A percentile compares a stretch with the other conserved stretches of the same genome.
Conservation (phyloP, 1,140 invertebrate species). For the Nasonia longicornis region DNA sequence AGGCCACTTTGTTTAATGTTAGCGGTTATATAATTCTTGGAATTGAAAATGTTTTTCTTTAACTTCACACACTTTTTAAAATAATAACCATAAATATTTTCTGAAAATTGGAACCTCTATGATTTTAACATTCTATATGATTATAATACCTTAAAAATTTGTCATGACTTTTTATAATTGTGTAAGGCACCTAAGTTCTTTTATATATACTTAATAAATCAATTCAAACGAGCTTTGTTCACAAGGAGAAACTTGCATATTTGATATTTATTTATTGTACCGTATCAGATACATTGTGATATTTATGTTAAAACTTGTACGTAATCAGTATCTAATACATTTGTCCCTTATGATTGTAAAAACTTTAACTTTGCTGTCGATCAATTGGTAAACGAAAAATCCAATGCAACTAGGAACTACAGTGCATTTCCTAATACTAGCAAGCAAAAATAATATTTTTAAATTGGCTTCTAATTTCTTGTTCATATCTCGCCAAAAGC, state of each 20-base stretch:
- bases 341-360: slow-evolving; percentile 1
- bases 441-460: not conserved
- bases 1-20: not conserved
- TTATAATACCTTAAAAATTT: not conserved
- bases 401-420: not conserved
- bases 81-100: not conserved
- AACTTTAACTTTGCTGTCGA: slow-evolving; percentile 21
- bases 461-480: not conserved
- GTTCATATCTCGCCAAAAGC: not conserved
- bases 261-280: slow-evolving; percentile 55
- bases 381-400: not conserved
- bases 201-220: slow-evolving; percentile 26
- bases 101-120: not conserved
- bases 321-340: slow-evolving; percentile 27
- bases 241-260: slow-evolving; percentile 33
- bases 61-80: not conserved
- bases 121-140: not conserved
- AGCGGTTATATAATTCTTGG: not conserved
- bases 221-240: slow-evolving; percentile 11
- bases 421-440: slow-evolving; percentile 13
- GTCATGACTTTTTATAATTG: not conserved
- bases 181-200: slow-evolving; percentile 13
- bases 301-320: slow-evolving; percentile 52
- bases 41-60: not conserved
- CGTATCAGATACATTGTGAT: slow-evolving; percentile 58